Base-by-base conservation (phyloP, 2,113 vertebrate species). In the Tachuris rubrigastra region DNA sequence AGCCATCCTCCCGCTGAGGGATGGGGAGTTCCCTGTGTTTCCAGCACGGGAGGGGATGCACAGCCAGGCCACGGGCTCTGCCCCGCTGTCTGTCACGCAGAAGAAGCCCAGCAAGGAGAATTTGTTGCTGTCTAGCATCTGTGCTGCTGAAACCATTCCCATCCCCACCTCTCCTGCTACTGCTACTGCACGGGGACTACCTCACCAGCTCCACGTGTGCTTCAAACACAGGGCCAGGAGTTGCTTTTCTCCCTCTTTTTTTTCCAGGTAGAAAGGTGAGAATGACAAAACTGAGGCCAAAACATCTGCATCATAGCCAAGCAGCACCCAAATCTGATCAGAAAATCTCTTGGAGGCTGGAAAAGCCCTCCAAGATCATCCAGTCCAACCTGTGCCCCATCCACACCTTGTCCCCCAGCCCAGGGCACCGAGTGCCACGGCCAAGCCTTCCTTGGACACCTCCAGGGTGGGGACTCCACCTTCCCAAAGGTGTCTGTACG, bases 1-100 rank as follows among this genome's bases (percentile, higher is more conserved):
- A 41, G 67, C 33, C 27, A 14, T 2, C 0, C 47, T 76, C 56
- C 33, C 0, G 0, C 76, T n/a, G n/a, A n/a, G n/a, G n/a, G n/a
- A n/a, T n/a, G n/a, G n/a, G n/a, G n/a, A n/a, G n/a, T n/a, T n/a
- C n/a, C n/a, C n/a, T n/a, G n/a, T 15, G 39, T 41, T 41, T 41
- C 9, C 39, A 41, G 39, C 39, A 41, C 9, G 39, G 39, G 9
- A 41, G 39, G 39, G 39, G 39, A n/a, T n/a, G 39, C 39, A 41
- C 39, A 41, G 39, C 39, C 39, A 11, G 9, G n/a, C 65, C 1
- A 0, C n/a, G n/a, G 74, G 37, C 75, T 92, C 62, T 75, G 58
- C 31, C 75, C 87, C 60, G 58, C 53, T 1, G 11, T 42, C 82
- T 42, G 55, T 10, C 89, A 59, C 24, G 0, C 6, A 2, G 6